Conservation (phyloP, 2,888 invertebrate genomes). For the Caenorhabditis sp. region DNA sequence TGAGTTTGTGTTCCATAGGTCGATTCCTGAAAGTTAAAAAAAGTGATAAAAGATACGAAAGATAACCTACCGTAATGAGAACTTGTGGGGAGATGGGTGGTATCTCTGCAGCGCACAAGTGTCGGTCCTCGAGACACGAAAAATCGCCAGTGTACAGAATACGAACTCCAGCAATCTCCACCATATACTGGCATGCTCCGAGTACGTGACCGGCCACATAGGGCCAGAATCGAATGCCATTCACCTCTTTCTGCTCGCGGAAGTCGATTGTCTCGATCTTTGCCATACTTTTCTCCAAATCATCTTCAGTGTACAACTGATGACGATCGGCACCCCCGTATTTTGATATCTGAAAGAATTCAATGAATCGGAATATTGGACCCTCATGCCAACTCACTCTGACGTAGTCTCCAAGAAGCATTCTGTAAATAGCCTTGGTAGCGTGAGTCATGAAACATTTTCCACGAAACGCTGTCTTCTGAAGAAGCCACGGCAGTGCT, state of each 20-base stretch:
- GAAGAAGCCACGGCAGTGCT: constrained; percentile 97
- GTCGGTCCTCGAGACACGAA: constrained; percentile 97
- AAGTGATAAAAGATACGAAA: no score
- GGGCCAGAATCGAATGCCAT: constrained; percentile 96
- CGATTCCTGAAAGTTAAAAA: constrained; percentile 89
- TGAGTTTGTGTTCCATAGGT: constrained; percentile 99
- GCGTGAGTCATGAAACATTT: constrained; percentile 99
- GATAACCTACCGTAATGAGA: constrained; percentile 89
- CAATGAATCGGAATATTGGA: no score
- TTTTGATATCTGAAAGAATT: constrained; percentile 53
- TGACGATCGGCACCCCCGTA: constrained; percentile 75
- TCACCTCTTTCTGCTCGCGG: constrained; percentile 95
- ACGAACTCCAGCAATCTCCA: constrained; percentile 97
- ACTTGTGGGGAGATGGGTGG: constrained; percentile 97
- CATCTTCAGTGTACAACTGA: constrained; percentile 97
- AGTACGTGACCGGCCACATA: constrained; percentile 99
- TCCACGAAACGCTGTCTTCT: constrained; percentile 92
- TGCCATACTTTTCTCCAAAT: constrained; percentile 97
- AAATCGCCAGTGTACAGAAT: constrained; percentile 92
- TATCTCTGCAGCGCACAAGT: constrained; percentile 99
- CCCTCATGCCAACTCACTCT: constrained; percentile 91
- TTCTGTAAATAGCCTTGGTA: constrained; percentile 98
- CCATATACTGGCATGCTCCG: constrained; percentile 99
- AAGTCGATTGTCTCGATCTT: constrained; percentile 90
- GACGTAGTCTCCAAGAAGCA: constrained; percentile 98